Evolutionary conservation across 2,888 invertebrate genomes (phyloP), one percentile per base, ranked within the genome.

Genomic region (Mellilla xanthometata): DNA sequence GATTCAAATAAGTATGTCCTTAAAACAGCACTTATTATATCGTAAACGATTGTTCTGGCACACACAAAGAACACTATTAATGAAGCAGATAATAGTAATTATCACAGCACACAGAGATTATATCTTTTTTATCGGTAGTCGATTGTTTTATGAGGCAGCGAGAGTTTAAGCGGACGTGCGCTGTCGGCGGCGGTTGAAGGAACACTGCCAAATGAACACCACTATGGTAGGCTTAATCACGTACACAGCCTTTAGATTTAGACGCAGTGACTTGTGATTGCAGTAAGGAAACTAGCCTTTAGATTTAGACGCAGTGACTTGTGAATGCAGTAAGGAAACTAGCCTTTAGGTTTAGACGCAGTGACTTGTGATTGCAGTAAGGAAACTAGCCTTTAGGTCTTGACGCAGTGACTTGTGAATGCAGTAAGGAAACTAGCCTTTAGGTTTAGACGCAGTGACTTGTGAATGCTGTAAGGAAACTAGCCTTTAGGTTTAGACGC

Each of bases 31-130:
- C 15, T 1, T 19, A 19, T 19, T 1, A 1, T 19, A 5, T 19
- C 8, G 24, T 19, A 24, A 24, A 24, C 8, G 24, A 1, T 24
- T 1, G 24, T 24, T 24, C 8, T 0, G 36, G 42, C 45, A 55
- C 44, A 34, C 35, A 49, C 49, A 50, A 41, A 35, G 30, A 15
- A 2, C 52, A 50, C 53, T 43, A 29, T 24, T 7, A 24, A 7
- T 24, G 8, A 7, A n/a, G 8, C n/a, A 3, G 24, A 7, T 3
- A 8, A 24, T 42, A n/a, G n/a, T n/a, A 31, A 39, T 36, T n/a
- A 28, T 36, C 40, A 46, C 46, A 12, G 15, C 36, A 28, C 46
- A 28, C 46, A 32, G 15, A 40, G 35, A 45, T 45, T 34, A 24
- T 24, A 45, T 3, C 12, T 12, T 7, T 29, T 40, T 40, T 23